A percentile compares a stretch with the other conserved stretches of the same genome.
These are phyloP conservation scores for Gasterosteus aculeatus DNA, from an alignment of 2,113 vertebrate species.

Conservation along the genomic window DNA sequence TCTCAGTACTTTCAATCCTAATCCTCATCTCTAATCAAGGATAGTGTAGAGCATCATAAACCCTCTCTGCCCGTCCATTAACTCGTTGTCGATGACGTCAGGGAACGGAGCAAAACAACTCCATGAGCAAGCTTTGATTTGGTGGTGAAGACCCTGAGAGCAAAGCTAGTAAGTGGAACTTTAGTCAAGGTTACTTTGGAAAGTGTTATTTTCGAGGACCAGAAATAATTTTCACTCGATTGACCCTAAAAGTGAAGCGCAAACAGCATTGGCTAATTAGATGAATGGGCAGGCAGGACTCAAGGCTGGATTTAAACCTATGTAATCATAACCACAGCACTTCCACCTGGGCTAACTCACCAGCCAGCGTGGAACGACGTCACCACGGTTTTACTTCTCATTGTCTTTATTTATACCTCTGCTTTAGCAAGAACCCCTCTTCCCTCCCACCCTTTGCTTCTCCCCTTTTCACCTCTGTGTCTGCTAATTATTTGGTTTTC, in stretches of 20 bases:
- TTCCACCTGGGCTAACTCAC: constrained; percentile 22
- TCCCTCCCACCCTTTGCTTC: constrained; percentile 4
- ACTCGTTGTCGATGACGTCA: not conserved
- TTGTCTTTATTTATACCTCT: constrained; percentile 26
- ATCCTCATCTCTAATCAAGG: not conserved
- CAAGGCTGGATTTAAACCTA: constrained; percentile 14
- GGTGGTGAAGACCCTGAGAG: not conserved
- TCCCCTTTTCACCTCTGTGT: constrained; percentile 14
- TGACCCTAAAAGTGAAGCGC: not conserved
- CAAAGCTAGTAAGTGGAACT: not conserved
- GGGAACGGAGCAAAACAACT: not conserved
- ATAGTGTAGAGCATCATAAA: not conserved
- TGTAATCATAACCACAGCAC: not conserved
- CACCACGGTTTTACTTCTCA: constrained; percentile 3
- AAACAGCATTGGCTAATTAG: not conserved
- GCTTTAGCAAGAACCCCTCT: constrained; percentile 16
- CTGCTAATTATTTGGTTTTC: constrained; percentile 34
- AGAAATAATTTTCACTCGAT: not conserved
- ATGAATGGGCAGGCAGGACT: not conserved
- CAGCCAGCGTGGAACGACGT: not conserved
- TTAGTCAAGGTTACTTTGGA: not conserved
- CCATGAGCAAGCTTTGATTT: not conserved
- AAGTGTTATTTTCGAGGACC: not conserved
- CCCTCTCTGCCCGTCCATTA: not conserved
- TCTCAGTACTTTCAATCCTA: not conserved